Conservation (phyloP, 2,113 vertebrate species). For the Anser brachyrhynchus region DNA sequence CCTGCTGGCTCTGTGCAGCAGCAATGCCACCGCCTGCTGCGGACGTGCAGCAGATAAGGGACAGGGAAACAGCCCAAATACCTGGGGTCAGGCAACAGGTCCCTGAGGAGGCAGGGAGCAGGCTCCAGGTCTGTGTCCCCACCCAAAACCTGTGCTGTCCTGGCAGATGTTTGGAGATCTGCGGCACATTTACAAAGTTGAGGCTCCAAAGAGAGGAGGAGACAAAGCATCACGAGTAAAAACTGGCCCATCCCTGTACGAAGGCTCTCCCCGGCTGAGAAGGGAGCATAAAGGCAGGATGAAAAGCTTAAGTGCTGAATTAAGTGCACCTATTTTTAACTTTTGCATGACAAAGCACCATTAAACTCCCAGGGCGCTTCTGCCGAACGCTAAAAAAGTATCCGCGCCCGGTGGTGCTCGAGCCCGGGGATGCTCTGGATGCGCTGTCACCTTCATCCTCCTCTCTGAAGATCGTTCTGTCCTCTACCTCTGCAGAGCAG, state of each 20-base stretch:
- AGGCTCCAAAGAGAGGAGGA: not conserved
- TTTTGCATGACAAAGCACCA: slow-evolving; percentile 14
- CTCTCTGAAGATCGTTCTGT: no score
- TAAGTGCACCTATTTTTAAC: slow-evolving; percentile 26
- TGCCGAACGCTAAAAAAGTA: rapidly evolving
- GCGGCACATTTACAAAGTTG: rapidly evolving
- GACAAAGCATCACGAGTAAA: not conserved
- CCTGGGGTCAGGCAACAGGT: not conserved
- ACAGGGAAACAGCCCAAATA: not conserved
- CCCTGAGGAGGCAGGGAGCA: not conserved
- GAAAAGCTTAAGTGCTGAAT: slow-evolving; percentile 1
- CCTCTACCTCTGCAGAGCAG: not conserved
- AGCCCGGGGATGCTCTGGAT: not conserved
- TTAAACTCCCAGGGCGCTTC: not conserved
- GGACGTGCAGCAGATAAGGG: no score
- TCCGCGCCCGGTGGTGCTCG: not conserved
- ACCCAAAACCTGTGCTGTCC: rapidly evolving
- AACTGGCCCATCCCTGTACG: rapidly evolving
- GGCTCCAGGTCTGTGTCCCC: not conserved
- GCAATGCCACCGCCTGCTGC: no score
- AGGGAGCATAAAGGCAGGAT: not conserved
- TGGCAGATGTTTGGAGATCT: not conserved
- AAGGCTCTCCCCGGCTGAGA: not conserved
- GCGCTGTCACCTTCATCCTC: not conserved
- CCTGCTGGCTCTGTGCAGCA: no score